phyloP scores from a whole-genome alignment of 2,888 invertebrate species.

The Monoplex corrugatus region DNA sequence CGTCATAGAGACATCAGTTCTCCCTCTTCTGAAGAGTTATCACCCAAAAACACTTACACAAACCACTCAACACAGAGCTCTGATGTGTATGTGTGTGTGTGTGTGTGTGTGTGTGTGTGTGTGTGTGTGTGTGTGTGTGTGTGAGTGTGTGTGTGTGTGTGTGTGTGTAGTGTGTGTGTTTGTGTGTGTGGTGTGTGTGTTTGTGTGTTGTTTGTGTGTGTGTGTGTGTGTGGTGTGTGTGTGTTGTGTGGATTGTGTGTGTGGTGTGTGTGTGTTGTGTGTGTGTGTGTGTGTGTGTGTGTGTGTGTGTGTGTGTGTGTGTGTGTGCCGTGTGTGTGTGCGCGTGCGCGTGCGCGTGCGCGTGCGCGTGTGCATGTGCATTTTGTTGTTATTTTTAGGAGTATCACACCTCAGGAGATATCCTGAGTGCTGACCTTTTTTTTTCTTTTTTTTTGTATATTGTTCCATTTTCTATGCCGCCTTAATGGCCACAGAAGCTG shows the following conservation, averaged over 20 bases:
- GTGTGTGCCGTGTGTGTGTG: neutral
- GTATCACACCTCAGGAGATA: neutral
- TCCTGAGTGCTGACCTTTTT: neutral
- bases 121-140: conserved; percentile 6
- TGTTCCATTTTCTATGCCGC: neutral
- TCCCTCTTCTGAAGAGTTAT: too few relatives aligned
- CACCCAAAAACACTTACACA: too few relatives aligned
- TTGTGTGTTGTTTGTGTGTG: too few relatives aligned
- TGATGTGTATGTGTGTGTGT: neutral
- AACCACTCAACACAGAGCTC: too few relatives aligned
- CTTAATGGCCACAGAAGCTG: neutral
- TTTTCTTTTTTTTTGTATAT: too few relatives aligned
- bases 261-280: neutral
- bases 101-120: neutral
- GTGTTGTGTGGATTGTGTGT: neutral
- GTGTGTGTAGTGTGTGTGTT: neutral
- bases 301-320: neutral
- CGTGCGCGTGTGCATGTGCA: neutral
- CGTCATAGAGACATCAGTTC: too few relatives aligned
- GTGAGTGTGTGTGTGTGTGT: neutral
- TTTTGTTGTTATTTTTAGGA: neutral
- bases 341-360: neutral
- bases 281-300: neutral
- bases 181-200: too few relatives aligned
- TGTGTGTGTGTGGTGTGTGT: too few relatives aligned